Percentiles rank a stretch among this genome's conserved stretches.
Conservation (phyloP, 1,140 invertebrate genomes). For the Armadillidium nasatum region DNA sequence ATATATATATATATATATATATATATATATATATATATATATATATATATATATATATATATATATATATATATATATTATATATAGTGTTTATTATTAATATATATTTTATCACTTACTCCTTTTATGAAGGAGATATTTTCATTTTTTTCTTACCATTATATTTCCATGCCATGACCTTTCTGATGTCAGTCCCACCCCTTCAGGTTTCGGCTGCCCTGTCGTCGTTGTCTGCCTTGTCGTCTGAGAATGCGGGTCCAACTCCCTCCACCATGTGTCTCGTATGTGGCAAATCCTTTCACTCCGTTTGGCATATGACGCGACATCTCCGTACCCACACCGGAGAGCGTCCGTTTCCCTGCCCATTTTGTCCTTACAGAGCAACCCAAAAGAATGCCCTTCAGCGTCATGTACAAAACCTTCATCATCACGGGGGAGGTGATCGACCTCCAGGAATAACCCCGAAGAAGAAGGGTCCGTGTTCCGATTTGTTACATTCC, state of each 20-base stretch:
- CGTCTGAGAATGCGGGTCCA: background rate
- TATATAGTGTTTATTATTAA: no score
- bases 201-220: background rate
- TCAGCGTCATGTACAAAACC: background rate
- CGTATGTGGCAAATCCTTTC: conserved; percentile 6
- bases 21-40: conserved; percentile 1
- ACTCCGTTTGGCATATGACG: conserved; percentile 20
- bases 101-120: no score
- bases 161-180: background rate
- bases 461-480: background rate
- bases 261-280: conserved; percentile 13
- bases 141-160: no score
- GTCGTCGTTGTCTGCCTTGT: conserved; percentile 1
- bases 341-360: conserved; percentile 26
- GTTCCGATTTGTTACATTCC: background rate
- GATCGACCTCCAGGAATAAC: background rate
- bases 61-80: conserved; percentile 12
- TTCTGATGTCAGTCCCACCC: conserved; percentile 1
- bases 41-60: conserved; percentile 15
- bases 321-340: conserved; percentile 29
- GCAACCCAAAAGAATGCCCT: conserved; percentile 10
- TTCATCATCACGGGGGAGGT: background rate
- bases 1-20: no score
- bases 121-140: no score
- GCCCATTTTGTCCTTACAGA: conserved; percentile 22